Evolutionary conservation across 2,888 invertebrate species (phyloP), one percentile per base, ranked within the genome.

Genomic region (Thumatha senex): DNA sequence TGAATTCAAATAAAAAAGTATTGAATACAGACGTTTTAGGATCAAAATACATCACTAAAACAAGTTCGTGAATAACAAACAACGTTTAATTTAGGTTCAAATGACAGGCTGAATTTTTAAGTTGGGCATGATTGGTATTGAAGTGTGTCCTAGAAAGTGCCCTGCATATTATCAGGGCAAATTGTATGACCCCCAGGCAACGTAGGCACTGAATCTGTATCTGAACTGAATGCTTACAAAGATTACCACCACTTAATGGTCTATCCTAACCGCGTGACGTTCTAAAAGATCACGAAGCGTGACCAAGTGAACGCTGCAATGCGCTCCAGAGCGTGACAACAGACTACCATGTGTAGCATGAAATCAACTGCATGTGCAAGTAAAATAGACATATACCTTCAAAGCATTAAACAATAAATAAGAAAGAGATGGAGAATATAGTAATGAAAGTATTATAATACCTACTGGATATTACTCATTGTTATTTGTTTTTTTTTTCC

Each of bases 231-330:
- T 43, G 7, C 12, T 36, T 24, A 36, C 44, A 35, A 29, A 35
- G 13, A 13, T 35, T 35, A 9, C 24, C 30, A 33, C 31, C 43
- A 46, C 54, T 51, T 58, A 44, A 14, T 5, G 18, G 11, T 31
- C 31, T 31, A 31, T 1, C 31, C 7, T 3, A 24, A 24, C 38
- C 38, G 53, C 54, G 55, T 69, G 58, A 56, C 45, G 56, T 49
- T 53, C 48, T 38, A 7, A 36, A 29, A 45, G 54, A 24, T 46
- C 67, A 42, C 36, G 7, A 11, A 49, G 45, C 62, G 62, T 64
- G 62, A 64, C 64, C 38, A 40, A 58, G 57, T 56, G 61, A 65
- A 61, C 63, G 65, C 63, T 42, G 24, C 34, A 35, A 51, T 53
- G 47, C 7, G 29, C 40, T 46, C 38, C 55, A 41, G 40, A 56